Conservation (phyloP, 2,797 vertebrate species). For the Chromis chromis region DNA sequence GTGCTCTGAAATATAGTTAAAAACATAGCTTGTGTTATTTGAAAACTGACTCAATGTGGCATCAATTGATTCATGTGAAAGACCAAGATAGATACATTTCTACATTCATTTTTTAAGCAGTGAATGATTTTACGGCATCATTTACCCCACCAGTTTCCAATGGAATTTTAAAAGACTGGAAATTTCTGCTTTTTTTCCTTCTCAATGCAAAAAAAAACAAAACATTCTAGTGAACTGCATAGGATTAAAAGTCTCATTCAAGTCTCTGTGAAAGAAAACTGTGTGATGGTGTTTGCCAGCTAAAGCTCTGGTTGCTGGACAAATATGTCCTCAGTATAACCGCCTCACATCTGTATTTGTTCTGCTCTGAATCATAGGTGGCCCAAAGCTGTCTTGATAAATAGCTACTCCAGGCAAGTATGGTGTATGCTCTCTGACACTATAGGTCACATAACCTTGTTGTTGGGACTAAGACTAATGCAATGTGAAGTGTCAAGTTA, state of each 20-base stretch:
- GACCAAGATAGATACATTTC: background rate
- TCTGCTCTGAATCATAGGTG: conserved; percentile 86
- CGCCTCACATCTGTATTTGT: conserved; percentile 83
- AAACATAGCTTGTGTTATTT: background rate
- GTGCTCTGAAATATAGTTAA: background rate
- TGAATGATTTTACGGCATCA: background rate
- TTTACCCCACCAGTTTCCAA: background rate
- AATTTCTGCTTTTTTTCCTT: background rate
- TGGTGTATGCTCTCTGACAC: conserved; percentile 87
- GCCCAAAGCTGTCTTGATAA: conserved; percentile 88
- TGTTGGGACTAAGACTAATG: conserved; percentile 87
- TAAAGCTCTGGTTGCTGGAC: conserved; percentile 67
- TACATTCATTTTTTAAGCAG: background rate
- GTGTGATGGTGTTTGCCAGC: conserved; percentile 50
- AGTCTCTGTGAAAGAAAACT: conserved; percentile 27
- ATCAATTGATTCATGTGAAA: background rate
- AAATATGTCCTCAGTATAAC: conserved; percentile 75
- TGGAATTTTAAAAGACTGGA: background rate
- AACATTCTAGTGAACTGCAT: background rate
- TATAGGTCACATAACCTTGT: conserved; percentile 88
- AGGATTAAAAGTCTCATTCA: conserved; percentile 32
- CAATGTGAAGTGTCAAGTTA: conserved; percentile 89
- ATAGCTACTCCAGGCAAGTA: conserved; percentile 86
- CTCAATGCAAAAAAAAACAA: background rate
- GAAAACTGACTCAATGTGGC: background rate